Evolutionary conservation across 2,113 vertebrate species (phyloP).

Genomic region (Prolemur simus): DNA sequence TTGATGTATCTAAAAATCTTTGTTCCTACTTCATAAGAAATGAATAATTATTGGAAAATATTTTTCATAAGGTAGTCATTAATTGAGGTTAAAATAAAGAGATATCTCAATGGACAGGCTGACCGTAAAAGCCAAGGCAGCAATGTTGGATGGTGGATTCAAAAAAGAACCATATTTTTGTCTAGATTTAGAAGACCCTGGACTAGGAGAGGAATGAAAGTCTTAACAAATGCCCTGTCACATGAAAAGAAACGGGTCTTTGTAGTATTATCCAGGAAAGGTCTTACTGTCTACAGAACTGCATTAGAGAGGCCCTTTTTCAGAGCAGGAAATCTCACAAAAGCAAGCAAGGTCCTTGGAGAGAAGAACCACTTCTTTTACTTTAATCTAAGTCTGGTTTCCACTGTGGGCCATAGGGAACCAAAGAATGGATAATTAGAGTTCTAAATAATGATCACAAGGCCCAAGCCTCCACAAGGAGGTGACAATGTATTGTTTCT

Average conservation of each 20-base stretch:
- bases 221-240: background rate
- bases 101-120: background rate
- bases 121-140: background rate
- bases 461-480: background rate
- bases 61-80: background rate
- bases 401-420: background rate
- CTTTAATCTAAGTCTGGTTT: background rate
- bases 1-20: background rate
- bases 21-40: background rate
- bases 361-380: background rate
- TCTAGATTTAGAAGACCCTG: background rate
- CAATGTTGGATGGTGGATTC: background rate
- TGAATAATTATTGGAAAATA: background rate
- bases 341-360: background rate
- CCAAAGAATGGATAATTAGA: background rate
- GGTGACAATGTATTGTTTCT: background rate
- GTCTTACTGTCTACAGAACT: background rate
- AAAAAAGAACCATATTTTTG: background rate
- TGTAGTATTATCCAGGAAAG: background rate
- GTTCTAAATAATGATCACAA: background rate
- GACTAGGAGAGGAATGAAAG: background rate
- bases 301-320: background rate
- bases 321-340: background rate
- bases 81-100: constrained; percentile 34
- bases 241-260: background rate